Evolutionary conservation across 2,888 invertebrate species (phyloP).

Genomic region (Neocrepidodera transversa): DNA sequence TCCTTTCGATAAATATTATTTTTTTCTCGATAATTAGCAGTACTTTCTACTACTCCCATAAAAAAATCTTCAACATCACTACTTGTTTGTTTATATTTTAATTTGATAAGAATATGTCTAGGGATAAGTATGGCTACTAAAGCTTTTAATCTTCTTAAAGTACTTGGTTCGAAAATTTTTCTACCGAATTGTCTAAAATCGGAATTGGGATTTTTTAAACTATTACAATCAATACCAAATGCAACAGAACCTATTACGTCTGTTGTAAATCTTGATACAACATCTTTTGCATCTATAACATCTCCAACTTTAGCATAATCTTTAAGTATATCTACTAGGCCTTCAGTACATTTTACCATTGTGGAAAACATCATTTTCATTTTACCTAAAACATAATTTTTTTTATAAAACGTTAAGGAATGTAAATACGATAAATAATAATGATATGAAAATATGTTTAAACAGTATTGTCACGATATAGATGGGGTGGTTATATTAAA

Average conservation of each 20-base stretch:
- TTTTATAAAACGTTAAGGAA: too few relatives aligned
- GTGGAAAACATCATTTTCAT: slow-evolving; percentile 70
- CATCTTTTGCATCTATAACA: slow-evolving; percentile 54
- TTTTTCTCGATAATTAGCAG: slow-evolving; percentile 50
- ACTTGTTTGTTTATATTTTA: not conserved
- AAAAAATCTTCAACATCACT: slow-evolving; percentile 37
- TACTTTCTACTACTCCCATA: slow-evolving; percentile 52
- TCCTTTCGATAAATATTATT: slow-evolving; percentile 58
- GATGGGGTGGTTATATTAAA: too few relatives aligned
- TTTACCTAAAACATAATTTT: slow-evolving; percentile 60
- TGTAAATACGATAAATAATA: too few relatives aligned
- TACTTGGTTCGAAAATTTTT: slow-evolving; percentile 27
- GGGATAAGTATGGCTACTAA: not conserved
- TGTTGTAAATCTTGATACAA: slow-evolving; percentile 65
- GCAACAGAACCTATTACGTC: slow-evolving; percentile 66
- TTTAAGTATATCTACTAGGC: slow-evolving; percentile 32
- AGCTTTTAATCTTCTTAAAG: not conserved
- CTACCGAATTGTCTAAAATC: slow-evolving; percentile 56
- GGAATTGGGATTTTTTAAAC: slow-evolving; percentile 62
- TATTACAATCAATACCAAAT: slow-evolving; percentile 66
- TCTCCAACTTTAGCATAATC: slow-evolving; percentile 31
- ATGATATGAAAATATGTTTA: too few relatives aligned
- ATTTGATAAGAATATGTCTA: not conserved
- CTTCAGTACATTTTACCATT: slow-evolving; percentile 61
- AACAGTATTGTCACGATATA: too few relatives aligned